A percentile compares a stretch with the other conserved stretches of the same genome.
These are phyloP conservation scores for Hydropsyche tenuis DNA, from an alignment of 1,140 invertebrate genomes.

Conservation along the genomic window DNA sequence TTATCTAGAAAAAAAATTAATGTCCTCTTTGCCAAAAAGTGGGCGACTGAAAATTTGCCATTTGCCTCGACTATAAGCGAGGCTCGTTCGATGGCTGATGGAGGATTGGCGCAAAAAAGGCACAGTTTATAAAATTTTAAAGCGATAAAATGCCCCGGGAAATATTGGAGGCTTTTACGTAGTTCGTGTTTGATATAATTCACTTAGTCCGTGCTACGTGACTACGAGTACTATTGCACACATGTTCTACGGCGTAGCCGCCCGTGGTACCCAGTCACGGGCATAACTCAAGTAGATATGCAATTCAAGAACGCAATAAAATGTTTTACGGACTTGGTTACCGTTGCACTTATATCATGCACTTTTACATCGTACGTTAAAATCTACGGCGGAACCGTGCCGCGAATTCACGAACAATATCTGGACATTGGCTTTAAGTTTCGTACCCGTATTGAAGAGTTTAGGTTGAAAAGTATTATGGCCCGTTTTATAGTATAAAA, in stretches of 20 bases:
- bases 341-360: conserved; percentile 41
- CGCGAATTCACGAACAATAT: no score
- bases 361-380: conserved; percentile 33
- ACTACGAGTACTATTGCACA: conserved; percentile 10
- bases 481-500: no score
- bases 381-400: conserved; percentile 19
- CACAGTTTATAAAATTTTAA: no score
- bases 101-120: no score
- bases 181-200: conserved; percentile 31
- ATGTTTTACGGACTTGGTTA: conserved; percentile 43
- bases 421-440: no score
- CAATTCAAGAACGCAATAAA: conserved; percentile 46
- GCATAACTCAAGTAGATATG: conserved; percentile 41
- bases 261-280: not conserved
- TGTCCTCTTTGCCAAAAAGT: no score
- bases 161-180: conserved; percentile 31
- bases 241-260: not conserved
- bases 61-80: no score
- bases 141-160: not conserved
- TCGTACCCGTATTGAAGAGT: no score
- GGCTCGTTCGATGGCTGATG: no score
- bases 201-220: conserved; percentile 22
- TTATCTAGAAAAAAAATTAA: not conserved
- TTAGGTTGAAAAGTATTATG: no score
- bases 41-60: no score